Evolutionary conservation across 1,140 invertebrate species (phyloP), one percentile per base, ranked within the genome.

Genomic region (Plutomurus gul): DNA sequence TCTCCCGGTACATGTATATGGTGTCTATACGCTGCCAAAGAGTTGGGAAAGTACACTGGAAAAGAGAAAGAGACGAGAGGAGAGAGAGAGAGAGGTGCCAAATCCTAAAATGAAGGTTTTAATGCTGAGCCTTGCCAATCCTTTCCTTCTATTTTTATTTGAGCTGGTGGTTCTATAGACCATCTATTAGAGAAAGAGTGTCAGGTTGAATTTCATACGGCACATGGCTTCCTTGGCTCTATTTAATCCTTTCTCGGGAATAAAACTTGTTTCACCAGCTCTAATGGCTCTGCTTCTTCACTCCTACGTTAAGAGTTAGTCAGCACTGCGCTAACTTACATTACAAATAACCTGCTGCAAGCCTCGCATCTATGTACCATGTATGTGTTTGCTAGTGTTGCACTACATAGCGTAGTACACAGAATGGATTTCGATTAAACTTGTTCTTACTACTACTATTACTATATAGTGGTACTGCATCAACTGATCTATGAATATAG

Each of bases 141-240:
- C 56, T 65, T 65, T 65, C 56, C 56, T 65, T 65, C 30, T 65
- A 33, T 65, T 22, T 65, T 65, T 30, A 65, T 65, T 65, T 16
- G 27, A 33, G 16, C 56, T 27, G 16, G 25, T 30, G 18, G 30
- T 65, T 27, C 25, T 11, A n/a, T 65, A 65, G 56, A 4, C 56
- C n/a, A 13, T 36, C 30, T 36, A 30, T 13, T 6, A 60, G 27
- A 27, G 25, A 13, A 33, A 33, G 13, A 11, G 27, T 65, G 56
- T 65, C 56, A 65, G 56, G 56, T 65, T 65, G 56, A 65, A 65
- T 65, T 65, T 65, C 56, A 65, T 65, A 65, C 56, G 56, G 56
- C 56, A 65, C 56, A 65, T 65, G 56, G 56, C 56, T 65, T 65
- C 27, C 56, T 65, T 65, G 56, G 56, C 56, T 65, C 56, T 65